Percentiles rank a stretch among this genome's conserved stretches.
Evolutionary conservation across 2,888 invertebrate species (phyloP).

Genomic region (Melanostoma scalare): DNA sequence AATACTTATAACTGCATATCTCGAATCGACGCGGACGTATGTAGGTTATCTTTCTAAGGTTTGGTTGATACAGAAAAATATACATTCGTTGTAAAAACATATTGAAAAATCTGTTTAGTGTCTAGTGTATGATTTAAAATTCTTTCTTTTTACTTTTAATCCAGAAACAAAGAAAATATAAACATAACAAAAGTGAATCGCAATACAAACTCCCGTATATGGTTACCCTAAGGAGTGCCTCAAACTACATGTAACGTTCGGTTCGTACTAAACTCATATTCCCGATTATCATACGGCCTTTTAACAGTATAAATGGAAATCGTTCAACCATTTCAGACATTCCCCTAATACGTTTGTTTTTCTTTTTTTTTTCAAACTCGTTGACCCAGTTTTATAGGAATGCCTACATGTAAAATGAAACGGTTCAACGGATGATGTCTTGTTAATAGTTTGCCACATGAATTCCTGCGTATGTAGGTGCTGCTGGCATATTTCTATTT

Average conservation of each 20-base stretch:
- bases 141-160: too few species aligned
- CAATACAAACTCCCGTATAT: too few species aligned
- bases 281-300: conserved; percentile 40
- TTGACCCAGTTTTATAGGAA: conserved; percentile 47
- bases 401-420: conserved; percentile 26
- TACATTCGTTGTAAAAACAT: too few species aligned
- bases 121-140: too few species aligned
- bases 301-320: conserved; percentile 63
- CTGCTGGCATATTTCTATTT: conserved; percentile 32
- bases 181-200: too few species aligned
- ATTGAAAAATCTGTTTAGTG: too few species aligned
- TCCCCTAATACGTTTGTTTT: conserved; percentile 42
- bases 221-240: conserved; percentile 14
- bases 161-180: too few species aligned
- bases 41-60: too few species aligned
- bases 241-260: conserved; percentile 27
- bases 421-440: conserved; percentile 53
- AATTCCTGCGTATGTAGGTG: conserved; percentile 46
- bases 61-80: too few species aligned
- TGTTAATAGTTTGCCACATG: conserved; percentile 59
- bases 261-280: conserved; percentile 19
- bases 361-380: neutral
- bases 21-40: too few species aligned
- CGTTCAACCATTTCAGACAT: conserved; percentile 53
- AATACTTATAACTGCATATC: too few species aligned